phyloP scores from a whole-genome alignment of 2,888 invertebrate species.

The Agonum fuliginosum region DNA sequence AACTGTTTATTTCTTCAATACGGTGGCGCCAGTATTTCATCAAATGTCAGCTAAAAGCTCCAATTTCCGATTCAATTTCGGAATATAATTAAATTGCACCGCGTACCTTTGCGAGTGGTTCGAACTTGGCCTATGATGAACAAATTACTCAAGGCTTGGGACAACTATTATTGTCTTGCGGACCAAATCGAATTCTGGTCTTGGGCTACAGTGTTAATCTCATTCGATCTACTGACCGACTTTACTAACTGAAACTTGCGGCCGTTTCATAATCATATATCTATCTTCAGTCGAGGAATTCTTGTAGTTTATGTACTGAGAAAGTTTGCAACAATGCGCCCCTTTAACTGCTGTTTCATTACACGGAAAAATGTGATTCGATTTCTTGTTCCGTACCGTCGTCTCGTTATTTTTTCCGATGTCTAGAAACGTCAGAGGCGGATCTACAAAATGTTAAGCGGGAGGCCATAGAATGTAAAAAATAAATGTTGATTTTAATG shows the following conservation, averaged over 20 bases:
- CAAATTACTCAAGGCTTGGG: slow-evolving; percentile 54
- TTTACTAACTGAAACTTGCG: slow-evolving; percentile 51
- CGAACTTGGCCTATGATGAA: slow-evolving; percentile 48
- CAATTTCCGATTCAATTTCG: slow-evolving; percentile 47
- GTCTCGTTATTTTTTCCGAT: slow-evolving; percentile 47
- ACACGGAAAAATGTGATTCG: slow-evolving; percentile 55
- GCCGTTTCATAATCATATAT: slow-evolving; percentile 54
- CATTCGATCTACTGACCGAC: slow-evolving; percentile 20
- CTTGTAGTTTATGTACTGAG: slow-evolving; percentile 55
- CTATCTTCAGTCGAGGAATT: slow-evolving; percentile 44
- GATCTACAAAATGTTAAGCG: too few relatives aligned
- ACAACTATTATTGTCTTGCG: slow-evolving; percentile 48
- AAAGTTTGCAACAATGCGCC: slow-evolving; percentile 47
- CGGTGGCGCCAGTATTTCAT: too few relatives aligned
- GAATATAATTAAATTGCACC: slow-evolving; percentile 54
- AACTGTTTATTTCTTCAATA: too few relatives aligned
- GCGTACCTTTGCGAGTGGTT: slow-evolving; percentile 50
- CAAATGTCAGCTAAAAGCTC: slow-evolving; percentile 43
- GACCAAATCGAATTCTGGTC: slow-evolving; percentile 33
- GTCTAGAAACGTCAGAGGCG: slow-evolving; percentile 54
- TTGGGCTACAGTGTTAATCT: slow-evolving; percentile 8
- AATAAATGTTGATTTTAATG: too few relatives aligned
- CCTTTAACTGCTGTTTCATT: slow-evolving; percentile 55
- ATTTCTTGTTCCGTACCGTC: slow-evolving; percentile 52
- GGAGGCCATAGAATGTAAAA: too few relatives aligned